A percentile compares a stretch with the other conserved stretches of the same genome.
Conservation (phyloP, 2,888 invertebrate genomes). For the Globia sparganii region DNA sequence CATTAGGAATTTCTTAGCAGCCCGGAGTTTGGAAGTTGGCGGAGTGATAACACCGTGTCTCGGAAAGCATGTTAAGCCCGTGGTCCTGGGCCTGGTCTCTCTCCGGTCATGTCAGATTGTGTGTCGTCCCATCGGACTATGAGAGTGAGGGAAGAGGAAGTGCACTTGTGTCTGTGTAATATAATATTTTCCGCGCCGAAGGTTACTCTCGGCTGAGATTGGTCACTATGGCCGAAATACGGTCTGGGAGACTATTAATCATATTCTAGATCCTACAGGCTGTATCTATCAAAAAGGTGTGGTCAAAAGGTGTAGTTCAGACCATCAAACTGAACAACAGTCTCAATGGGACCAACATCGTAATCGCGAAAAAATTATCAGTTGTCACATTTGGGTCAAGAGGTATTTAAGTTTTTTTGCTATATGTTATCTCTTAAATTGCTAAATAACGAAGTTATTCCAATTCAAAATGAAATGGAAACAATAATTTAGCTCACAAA, state of each 20-base stretch:
- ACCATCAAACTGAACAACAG: not conserved
- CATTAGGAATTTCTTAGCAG: not conserved
- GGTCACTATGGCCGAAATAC: no score
- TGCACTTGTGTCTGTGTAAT: not conserved
- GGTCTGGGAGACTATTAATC: not conserved
- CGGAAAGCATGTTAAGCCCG: not conserved
- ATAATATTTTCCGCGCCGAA: no score
- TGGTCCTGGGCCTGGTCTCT: not conserved
- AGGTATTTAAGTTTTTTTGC: not conserved
- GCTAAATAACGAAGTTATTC: not conserved
- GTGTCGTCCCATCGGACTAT: not conserved
- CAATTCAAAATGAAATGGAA: not conserved
- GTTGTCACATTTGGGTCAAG: not conserved
- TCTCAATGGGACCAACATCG: not conserved
- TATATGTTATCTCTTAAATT: no score
- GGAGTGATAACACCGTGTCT: no score
- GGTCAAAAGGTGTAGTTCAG: not conserved
- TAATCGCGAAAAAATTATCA: not conserved
- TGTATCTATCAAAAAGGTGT: not conserved
- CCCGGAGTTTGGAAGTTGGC: no score
- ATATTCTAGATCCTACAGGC: not conserved
- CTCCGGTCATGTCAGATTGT: not conserved
- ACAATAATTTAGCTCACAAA: conserved; percentile 5
- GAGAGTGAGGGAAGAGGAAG: not conserved
- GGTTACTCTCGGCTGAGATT: no score